Evolutionary conservation across 2,888 invertebrate species (phyloP), one percentile per base, ranked within the genome.

Genomic region (Drosophila hamatofila): DNA sequence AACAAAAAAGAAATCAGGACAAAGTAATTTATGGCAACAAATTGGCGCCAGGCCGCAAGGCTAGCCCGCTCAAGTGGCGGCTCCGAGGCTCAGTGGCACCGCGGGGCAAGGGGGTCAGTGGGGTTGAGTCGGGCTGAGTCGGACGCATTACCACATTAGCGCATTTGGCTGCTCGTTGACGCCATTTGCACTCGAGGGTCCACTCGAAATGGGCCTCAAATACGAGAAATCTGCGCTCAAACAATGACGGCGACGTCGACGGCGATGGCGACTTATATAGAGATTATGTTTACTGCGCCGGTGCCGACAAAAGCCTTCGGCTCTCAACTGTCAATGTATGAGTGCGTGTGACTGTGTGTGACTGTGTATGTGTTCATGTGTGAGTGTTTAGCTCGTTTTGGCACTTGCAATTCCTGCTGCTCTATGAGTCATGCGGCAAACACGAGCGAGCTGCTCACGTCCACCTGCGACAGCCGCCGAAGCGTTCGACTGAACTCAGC

Each of bases 271-370:
- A 56, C 39, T 37, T 35, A 12, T 25, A 46, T 23, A 37, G 70
- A 74, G 62, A 75, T 66, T 54, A 51, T 57, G 55, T 37, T 70
- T 59, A 83, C 63, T 87, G 88, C 88, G 85, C 84, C 88, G 87
- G 59, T 84, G 84, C 87, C 81, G 74, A 59, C 75, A 48, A 62
- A 64, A 16, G 46, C 67, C n/a, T 44, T 56, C 41, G 65, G 42
- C 76, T 74, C 81, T 81, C 83, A 78, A 75, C 75, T 80, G 42
- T 60, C 18, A 5, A 21, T 42, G 30, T 56, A 44, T 30, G 48
- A 25, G 44, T 16, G 48, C 25, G 41, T 18, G 51, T 11, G 68
- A 67, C 54, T 35, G 37, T 37, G 37, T 7, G 37, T 37, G 37
- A 3, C 11, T 37, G 21, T 51, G 52, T 42, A 16, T 51, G 57